These are phyloP conservation scores for Hecatera dysodea DNA, from an alignment of 2,888 invertebrate genomes.

Conservation along the genomic window DNA sequence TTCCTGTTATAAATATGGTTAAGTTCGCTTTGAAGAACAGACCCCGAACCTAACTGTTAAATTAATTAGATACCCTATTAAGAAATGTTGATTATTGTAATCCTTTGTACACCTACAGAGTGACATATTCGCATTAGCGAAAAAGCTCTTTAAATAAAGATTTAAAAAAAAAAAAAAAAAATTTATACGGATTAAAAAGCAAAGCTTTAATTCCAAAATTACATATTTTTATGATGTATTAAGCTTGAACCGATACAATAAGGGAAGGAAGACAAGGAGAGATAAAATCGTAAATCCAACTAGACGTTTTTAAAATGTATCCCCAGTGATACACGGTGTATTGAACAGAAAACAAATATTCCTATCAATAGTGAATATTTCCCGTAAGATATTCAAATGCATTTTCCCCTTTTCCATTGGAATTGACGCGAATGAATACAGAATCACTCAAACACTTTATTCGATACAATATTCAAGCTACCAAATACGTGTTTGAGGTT, in stretches of 20 bases:
- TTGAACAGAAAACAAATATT: slow-evolving; percentile 80
- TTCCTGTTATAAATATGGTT: too few relatives aligned
- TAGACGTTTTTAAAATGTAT: slow-evolving; percentile 75
- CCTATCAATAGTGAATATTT: slow-evolving; percentile 79
- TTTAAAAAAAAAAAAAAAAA: too few relatives aligned
- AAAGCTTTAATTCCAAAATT: slow-evolving; percentile 13
- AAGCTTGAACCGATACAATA: slow-evolving; percentile 25
- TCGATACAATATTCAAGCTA: slow-evolving; percentile 38
- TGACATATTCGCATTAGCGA: too few relatives aligned
- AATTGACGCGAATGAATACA: slow-evolving; percentile 83
- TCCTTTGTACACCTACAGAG: too few relatives aligned
- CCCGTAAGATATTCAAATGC: slow-evolving; percentile 82
- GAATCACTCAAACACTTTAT: slow-evolving; percentile 40
- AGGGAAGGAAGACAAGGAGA: slow-evolving; percentile 31
- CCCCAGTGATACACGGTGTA: slow-evolving; percentile 74
- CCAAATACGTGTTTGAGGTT: slow-evolving; percentile 68
- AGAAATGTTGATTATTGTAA: too few relatives aligned
- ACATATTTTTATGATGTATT: slow-evolving; percentile 19
- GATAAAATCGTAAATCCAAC: slow-evolving; percentile 66
- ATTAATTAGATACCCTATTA: too few relatives aligned
- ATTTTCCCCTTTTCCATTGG: slow-evolving; percentile 80
- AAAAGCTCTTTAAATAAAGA: too few relatives aligned
- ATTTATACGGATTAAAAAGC: too few relatives aligned
- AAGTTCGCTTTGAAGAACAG: too few relatives aligned
- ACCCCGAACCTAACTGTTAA: too few relatives aligned